Conservation (phyloP, 2,797 vertebrate species). For the Clamator glandarius region DNA sequence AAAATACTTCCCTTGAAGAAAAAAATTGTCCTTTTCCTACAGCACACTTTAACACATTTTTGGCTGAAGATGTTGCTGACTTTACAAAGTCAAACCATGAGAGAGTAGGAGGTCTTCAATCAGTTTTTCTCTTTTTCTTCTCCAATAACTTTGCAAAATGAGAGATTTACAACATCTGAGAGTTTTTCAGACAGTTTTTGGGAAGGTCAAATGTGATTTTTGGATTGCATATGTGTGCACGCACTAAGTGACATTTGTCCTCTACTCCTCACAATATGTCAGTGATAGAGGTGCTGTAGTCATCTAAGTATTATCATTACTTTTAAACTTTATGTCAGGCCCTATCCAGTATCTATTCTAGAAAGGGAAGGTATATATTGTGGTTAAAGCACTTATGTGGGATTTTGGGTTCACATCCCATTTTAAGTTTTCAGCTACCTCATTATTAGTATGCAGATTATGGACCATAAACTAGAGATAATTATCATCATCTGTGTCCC, state of each 20-base stretch:
- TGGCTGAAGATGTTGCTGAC: neutral
- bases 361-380: neutral
- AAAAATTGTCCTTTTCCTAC: neutral
- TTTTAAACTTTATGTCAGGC: neutral
- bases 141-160: neutral
- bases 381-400: neutral
- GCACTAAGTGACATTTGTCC: neutral
- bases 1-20: neutral
- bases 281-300: neutral
- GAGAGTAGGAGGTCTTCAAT: rapidly evolving
- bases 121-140: neutral
- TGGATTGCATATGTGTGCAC: neutral
- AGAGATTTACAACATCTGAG: neutral
- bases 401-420: neutral
- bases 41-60: neutral
- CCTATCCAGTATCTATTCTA: neutral
- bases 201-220: neutral
- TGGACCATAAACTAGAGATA: neutral
- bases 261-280: neutral
- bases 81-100: neutral
- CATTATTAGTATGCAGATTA: neutral
- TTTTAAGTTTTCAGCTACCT: neutral
- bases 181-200: neutral
- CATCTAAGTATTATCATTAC: neutral
- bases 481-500: neutral